Evolutionary conservation across 2,888 invertebrate species (phyloP), one percentile per base, ranked within the genome.

Genomic region (Catocala fraxini): DNA sequence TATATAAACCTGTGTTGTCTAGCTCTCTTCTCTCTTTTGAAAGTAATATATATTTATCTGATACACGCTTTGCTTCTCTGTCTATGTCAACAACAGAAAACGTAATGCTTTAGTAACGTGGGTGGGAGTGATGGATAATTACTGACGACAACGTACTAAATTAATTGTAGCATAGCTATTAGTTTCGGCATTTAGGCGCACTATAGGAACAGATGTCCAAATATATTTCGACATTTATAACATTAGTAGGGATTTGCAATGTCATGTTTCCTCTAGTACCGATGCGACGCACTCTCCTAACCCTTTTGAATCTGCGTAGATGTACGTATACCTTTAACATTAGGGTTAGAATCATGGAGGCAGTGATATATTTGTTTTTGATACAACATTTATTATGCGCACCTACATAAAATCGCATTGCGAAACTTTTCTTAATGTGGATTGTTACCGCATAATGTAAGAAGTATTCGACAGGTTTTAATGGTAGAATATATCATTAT

Each of bases 311-410:
- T 43, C 43, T 12, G 34, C 6, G 35, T 39, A 6, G 35, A 9
- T 48, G 33, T 33, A 9, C 6, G 11, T 33, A 7, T 33, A 48
- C 33, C 34, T 48, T 48, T 12, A 25, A 48, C 34, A 11, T 48
- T 33, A 48, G 48, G 48, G 48, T 48, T 47, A 47, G 6, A 47
- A 55, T 61, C 57, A 65, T 56, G 35, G 59, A 12, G 39, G 12
- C 57, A 25, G 51, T 46, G 58, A 64, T 71, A 57, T 65, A 65
- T 60, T 39, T 54, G 25, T 12, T 41, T 51, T 47, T 51, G 46
- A 55, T 68, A 52, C 47, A 35, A 6, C 41, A 39, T 51, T 47
- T 53, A 35, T 46, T 49, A 25, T 56, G 34, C 34, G n/a, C 53
- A 15, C n/a, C 6, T 11, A 25, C 13, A 45, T 25, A 41, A 49